Base-by-base conservation (phyloP, 1,140 invertebrate species). In the Cyrtorhinus lividipennis region DNA sequence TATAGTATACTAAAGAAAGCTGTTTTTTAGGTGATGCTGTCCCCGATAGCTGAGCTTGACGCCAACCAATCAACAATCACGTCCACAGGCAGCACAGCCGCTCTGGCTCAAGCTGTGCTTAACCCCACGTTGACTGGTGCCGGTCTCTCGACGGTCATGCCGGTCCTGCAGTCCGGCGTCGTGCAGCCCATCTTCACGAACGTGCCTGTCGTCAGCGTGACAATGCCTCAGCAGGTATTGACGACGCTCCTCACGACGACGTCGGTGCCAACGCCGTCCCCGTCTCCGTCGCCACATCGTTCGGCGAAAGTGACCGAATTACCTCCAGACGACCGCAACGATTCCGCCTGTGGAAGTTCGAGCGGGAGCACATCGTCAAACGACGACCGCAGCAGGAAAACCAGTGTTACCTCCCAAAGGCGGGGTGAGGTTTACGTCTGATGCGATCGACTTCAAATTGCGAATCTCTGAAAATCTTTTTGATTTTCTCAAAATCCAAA, bases 21-120 rank as follows among this genome's bases (percentile, higher is more conserved):
- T n/a, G n/a, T n/a, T n/a, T 38, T 38, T 24, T 83, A 87, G 68
- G 86, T 88, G 18, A 81, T 88, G 1, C 73, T 90, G 22, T 88
- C 86, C 1, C 86, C 87, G 0, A 90, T 90, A 63, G 78, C 86
- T 72, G 86, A 85, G 73, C 73, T 81, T 67, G 87, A 90, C 66
- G 80, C 82, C 38, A 66, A 67, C 61, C 65, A 66, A 27, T 62
- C 66, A 22, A 71, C 67, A 5, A 85, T 83, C 15, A 76, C 86
- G 18, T 80, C 82, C 66, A 79, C 81, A 1, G 81, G 83, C 0
- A 81, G 82, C 66, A 78, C 82, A 0, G 81, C 83, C 0, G 83
- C 83, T 0, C 27, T 59, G 13, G 58, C 58, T 3, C 83, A 86
- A 68, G 82, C 84, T 0, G 82, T 86, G 1, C 71, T 86, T 0